Percentiles rank a stretch among this genome's conserved stretches.
phyloP scores from a whole-genome alignment of 30 jellyfish, hydroid and myxozoan genomes.

The Aurelia aurita complex sp. Pacific region DNA sequence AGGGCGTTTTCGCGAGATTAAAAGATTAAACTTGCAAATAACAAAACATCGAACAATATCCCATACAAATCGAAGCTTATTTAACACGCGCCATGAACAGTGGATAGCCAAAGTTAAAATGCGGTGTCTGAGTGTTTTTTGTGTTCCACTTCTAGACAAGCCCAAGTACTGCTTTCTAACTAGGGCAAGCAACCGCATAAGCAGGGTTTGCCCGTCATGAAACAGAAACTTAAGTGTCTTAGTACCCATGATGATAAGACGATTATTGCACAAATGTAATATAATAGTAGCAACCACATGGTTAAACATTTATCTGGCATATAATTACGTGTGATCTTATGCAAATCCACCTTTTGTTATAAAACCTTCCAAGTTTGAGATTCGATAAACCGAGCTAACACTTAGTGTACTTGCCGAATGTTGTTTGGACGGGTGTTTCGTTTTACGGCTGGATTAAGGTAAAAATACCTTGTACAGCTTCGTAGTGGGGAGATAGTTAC shows the following conservation, averaged over 20 bases:
- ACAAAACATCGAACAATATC: too few species aligned
- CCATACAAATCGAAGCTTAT: too few species aligned
- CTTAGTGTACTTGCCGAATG: neutral
- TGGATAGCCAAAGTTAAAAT: neutral
- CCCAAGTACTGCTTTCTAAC: neutral
- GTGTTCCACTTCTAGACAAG: neutral
- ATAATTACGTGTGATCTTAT: conserved; percentile 2
- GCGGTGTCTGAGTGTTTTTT: neutral
- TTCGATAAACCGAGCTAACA: neutral
- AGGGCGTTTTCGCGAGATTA: too few species aligned
- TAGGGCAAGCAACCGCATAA: too few species aligned
- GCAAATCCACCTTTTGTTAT: neutral
- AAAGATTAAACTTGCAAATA: too few species aligned
- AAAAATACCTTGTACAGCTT: too few species aligned
- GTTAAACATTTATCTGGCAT: neutral
- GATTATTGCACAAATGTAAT: too few species aligned
- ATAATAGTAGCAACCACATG: neutral
- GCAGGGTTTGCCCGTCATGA: neutral
- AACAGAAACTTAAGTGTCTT: too few species aligned
- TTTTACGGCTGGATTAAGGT: too few species aligned
- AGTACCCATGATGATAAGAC: too few species aligned
- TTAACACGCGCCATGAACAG: neutral
- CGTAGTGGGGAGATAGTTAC: too few species aligned
- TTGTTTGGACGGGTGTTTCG: too few species aligned
- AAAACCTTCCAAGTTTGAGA: neutral